A percentile compares a stretch with the other conserved stretches of the same genome.
phyloP scores from a whole-genome alignment of 2,888 invertebrate genomes.

The Drosophila rellima region DNA sequence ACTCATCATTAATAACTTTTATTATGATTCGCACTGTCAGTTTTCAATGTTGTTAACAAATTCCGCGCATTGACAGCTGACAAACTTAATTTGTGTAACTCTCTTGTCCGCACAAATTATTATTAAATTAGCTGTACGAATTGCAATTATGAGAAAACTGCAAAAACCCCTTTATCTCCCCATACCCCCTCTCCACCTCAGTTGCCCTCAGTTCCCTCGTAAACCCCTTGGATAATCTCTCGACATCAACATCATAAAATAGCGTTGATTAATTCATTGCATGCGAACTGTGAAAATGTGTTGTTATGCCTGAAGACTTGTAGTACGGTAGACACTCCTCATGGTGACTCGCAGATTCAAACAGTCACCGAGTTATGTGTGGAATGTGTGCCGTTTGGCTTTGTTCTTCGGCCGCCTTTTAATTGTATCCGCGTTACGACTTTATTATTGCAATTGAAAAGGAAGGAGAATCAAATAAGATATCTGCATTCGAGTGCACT shows the following conservation, averaged over 20 bases:
- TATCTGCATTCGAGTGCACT: not conserved
- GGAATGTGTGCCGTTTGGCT: slow-evolving; percentile 73
- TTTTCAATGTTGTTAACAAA: slow-evolving; percentile 84
- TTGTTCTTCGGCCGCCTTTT: slow-evolving; percentile 73
- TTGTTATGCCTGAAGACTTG: slow-evolving; percentile 17
- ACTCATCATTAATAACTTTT: slow-evolving; percentile 81
- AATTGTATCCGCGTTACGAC: slow-evolving; percentile 78
- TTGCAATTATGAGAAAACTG: slow-evolving; percentile 64
- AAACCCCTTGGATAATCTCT: slow-evolving; percentile 26
- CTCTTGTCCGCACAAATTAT: slow-evolving; percentile 61
- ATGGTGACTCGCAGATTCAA: slow-evolving; percentile 11
- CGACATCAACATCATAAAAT: slow-evolving; percentile 55
- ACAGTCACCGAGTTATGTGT: slow-evolving; percentile 48
- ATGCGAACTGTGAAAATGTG: slow-evolving; percentile 58
- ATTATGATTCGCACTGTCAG: slow-evolving; percentile 84
- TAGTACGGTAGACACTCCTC: slow-evolving; percentile 53
- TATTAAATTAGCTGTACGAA: slow-evolving; percentile 78
- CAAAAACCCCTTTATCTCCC: not conserved
- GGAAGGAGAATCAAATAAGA: not conserved
- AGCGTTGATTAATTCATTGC: slow-evolving; percentile 75
- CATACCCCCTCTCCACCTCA: not conserved
- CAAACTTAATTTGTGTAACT: slow-evolving; percentile 83
- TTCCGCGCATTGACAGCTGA: slow-evolving; percentile 83
- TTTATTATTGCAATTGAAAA: slow-evolving; percentile 61
- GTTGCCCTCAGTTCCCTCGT: not conserved